These are phyloP conservation scores for Aphelenchoides fujianensis DNA, from an alignment of 1,140 invertebrate genomes.

Conservation along the genomic window DNA sequence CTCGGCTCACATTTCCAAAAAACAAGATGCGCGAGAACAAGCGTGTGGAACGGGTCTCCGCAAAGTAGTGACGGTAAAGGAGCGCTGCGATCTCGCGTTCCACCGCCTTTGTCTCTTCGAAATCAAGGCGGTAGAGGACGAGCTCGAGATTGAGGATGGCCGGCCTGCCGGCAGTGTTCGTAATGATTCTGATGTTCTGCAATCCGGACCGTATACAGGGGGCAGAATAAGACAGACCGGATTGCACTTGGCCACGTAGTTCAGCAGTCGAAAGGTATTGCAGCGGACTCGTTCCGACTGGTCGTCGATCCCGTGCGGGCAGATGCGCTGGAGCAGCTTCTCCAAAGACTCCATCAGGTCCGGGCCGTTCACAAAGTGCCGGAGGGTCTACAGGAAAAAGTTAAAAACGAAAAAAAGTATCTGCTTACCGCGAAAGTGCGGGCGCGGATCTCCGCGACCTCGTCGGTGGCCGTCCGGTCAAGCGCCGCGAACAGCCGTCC, in stretches of 20 bases:
- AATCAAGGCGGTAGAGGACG: not conserved
- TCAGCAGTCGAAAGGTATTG: not conserved
- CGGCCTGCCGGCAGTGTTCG: not conserved
- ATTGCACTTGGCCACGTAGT: not conserved
- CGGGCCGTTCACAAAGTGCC: not conserved
- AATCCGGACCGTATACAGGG: no score
- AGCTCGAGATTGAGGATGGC: not conserved
- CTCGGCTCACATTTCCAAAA: not conserved
- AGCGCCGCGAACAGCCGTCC: not conserved
- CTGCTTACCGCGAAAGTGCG: not conserved
- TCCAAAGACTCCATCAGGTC: not conserved
- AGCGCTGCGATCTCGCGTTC: not conserved
- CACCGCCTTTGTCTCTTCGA: not conserved
- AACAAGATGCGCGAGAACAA: not conserved
- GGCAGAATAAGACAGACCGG: not conserved
- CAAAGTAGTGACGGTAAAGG: not conserved
- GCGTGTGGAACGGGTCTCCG: not conserved
- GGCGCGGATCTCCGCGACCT: not conserved
- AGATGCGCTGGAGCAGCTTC: not conserved
- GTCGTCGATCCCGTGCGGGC: not conserved
- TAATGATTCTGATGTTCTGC: not conserved
- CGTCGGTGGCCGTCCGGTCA: not conserved
- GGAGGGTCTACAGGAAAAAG: no score
- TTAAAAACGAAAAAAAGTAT: no score
- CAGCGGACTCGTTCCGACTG: not conserved